Evolutionary conservation across 1,140 invertebrate species (phyloP).

Genomic region (Maconellicoccus hirsutus): DNA sequence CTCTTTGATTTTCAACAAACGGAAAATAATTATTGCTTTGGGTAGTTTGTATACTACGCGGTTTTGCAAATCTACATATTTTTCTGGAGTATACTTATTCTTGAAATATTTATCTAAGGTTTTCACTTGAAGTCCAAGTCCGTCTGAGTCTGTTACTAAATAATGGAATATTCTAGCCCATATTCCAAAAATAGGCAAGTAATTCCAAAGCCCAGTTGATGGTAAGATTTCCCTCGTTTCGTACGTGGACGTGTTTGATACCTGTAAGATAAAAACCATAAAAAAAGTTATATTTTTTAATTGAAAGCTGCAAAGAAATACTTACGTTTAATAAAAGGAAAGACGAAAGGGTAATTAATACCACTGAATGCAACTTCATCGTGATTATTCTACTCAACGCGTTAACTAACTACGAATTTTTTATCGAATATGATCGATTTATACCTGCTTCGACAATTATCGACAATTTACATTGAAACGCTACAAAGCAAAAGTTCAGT

Average conservation of each 20-base stretch:
- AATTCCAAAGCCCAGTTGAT: not conserved
- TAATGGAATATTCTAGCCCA: not conserved
- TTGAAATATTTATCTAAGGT: not conserved
- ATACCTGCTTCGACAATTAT: no score
- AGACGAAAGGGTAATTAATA: no score
- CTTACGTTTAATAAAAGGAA: no score
- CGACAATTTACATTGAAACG: no score
- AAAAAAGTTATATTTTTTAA: no score
- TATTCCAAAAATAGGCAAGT: not conserved
- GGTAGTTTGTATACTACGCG: not conserved
- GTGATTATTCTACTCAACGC: no score
- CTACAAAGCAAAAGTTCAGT: no score
- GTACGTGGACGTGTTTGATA: not conserved
- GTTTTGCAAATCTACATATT: not conserved
- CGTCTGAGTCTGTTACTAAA: not conserved
- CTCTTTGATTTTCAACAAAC: not conserved
- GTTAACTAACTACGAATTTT: no score
- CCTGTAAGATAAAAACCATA: no score
- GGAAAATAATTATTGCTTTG: not conserved
- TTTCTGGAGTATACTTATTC: not conserved
- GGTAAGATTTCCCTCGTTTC: not conserved
- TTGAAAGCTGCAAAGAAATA: no score
- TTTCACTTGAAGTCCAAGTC: not conserved
- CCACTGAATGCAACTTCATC: no score
- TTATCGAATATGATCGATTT: no score